These are phyloP conservation scores for Tipula confusa DNA, from an alignment of 2,888 invertebrate species.

Conservation along the genomic window DNA sequence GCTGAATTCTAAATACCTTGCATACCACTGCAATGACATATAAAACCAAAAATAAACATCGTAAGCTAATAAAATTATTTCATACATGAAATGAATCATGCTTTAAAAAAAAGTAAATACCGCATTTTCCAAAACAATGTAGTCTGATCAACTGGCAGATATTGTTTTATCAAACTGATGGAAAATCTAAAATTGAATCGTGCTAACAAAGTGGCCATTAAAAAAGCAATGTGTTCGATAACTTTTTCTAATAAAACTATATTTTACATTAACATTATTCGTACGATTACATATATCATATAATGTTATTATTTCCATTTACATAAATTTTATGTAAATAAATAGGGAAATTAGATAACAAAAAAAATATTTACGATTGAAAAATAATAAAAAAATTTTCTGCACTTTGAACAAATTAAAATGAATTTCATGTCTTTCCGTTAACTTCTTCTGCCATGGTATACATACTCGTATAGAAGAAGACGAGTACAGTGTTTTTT, in stretches of 20 bases:
- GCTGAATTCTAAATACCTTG: too few species aligned
- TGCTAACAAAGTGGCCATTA: not conserved
- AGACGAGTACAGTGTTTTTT: not conserved
- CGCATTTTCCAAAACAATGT: too few species aligned
- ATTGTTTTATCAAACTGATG: too few species aligned
- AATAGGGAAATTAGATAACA: slow-evolving; percentile 25
- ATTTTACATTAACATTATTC: not conserved
- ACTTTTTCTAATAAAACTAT: not conserved
- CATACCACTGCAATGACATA: too few species aligned
- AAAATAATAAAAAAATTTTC: slow-evolving; percentile 16
- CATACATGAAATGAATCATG: too few species aligned
- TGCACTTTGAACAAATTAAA: slow-evolving; percentile 25
- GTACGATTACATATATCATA: not conserved
- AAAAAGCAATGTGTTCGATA: not conserved
- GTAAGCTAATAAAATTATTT: too few species aligned
- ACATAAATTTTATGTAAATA: slow-evolving; percentile 12
- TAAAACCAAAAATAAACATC: too few species aligned
- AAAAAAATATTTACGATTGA: slow-evolving; percentile 4
- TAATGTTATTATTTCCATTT: not conserved
- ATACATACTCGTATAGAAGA: too few species aligned
- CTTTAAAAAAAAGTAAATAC: too few species aligned
- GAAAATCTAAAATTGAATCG: too few species aligned
- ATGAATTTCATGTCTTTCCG: not conserved
- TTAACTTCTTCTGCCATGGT: not conserved
- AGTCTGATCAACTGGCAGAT: too few species aligned